Conservation (phyloP, 2,113 vertebrate species). For the Ptilonorhynchus violaceus region DNA sequence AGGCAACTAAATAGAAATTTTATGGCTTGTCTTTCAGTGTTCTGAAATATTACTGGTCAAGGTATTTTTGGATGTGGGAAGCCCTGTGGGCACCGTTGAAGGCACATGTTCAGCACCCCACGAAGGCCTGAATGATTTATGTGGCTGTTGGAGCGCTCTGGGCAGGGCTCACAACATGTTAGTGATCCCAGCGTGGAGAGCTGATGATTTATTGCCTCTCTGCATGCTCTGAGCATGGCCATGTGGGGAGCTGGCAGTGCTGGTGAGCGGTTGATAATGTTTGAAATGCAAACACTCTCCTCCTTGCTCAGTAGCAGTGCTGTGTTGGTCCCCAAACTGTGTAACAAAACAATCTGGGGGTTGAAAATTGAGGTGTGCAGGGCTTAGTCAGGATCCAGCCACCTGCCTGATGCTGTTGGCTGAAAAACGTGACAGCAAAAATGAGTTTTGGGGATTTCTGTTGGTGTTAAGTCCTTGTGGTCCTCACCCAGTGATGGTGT, state of each 20-base stretch:
- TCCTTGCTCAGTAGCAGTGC: background rate
- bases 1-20: background rate
- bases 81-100: background rate
- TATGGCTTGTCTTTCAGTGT: background rate
- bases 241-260: background rate
- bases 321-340: background rate
- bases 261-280: background rate
- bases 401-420: background rate
- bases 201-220: background rate
- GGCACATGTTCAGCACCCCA: background rate
- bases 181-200: background rate
- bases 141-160: background rate
- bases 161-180: background rate
- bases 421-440: background rate
- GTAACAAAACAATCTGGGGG: background rate
- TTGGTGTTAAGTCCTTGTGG: background rate
- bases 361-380: background rate
- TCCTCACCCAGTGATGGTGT: slow-evolving; percentile 54
- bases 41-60: accelerated
- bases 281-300: background rate
- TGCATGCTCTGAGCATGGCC: background rate
- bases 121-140: background rate
- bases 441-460: background rate
- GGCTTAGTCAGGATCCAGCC: background rate
- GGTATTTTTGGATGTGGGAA: background rate